Percentiles rank a stretch among this genome's conserved stretches.
Evolutionary conservation across 2,113 vertebrate genomes (phyloP).

Genomic region (Rana temporaria): DNA sequence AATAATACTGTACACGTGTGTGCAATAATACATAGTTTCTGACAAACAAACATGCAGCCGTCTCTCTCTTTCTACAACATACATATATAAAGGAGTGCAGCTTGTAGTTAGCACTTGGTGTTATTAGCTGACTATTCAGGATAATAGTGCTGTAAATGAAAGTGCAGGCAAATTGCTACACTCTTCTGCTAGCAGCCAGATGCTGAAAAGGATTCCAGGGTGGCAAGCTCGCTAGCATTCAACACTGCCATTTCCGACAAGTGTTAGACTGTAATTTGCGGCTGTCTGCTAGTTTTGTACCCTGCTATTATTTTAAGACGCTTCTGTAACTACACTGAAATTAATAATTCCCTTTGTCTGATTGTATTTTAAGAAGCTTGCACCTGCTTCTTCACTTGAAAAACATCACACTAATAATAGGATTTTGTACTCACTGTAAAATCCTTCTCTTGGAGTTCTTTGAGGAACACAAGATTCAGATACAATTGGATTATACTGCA

Average conservation of each 20-base stretch:
- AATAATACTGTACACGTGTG: too few relatives aligned
- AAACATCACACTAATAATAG: not conserved
- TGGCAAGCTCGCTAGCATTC: not conserved
- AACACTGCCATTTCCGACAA: not conserved
- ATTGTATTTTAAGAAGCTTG: slow-evolving; percentile 17
- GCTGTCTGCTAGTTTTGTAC: slow-evolving; percentile 21
- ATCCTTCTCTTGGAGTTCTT: too few relatives aligned
- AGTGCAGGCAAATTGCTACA: slow-evolving; percentile 3
- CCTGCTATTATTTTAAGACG: slow-evolving; percentile 47
- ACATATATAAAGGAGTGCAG: too few relatives aligned
- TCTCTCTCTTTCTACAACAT: too few relatives aligned
- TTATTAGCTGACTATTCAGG: not conserved
- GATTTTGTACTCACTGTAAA: too few relatives aligned
- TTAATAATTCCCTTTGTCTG: slow-evolving; percentile 46
- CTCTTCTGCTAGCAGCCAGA: not conserved
- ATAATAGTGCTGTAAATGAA: not conserved
- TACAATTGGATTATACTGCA: too few relatives aligned
- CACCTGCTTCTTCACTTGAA: slow-evolving; percentile 47
- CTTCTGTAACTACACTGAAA: slow-evolving; percentile 28
- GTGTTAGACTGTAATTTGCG: slow-evolving; percentile 33
- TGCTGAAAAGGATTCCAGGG: not conserved
- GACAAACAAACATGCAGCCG: too few relatives aligned
- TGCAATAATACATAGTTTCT: too few relatives aligned
- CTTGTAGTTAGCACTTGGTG: not conserved
- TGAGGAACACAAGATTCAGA: too few relatives aligned